Percentiles rank a stretch among this genome's conserved stretches.
Evolutionary conservation across 2,888 invertebrate genomes (phyloP).

Genomic region (Phalangium opilio): DNA sequence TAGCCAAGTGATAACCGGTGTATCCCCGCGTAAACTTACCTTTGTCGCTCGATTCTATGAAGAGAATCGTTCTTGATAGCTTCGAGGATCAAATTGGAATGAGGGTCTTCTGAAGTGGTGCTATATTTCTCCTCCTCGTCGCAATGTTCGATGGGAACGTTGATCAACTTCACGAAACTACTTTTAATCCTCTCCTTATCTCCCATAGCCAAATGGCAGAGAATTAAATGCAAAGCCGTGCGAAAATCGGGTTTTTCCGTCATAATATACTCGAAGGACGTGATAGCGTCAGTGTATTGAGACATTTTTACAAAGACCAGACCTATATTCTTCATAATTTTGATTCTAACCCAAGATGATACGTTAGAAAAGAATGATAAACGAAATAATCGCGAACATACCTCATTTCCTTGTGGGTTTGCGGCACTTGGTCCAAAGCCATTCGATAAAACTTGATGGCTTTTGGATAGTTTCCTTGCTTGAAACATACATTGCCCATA

Average conservation of each 20-base stretch:
- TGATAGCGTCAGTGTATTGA: constrained; percentile 88
- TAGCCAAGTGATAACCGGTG: too few species aligned
- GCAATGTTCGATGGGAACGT: constrained; percentile 57
- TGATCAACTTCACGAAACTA: constrained; percentile 74
- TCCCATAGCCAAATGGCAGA: constrained; percentile 74
- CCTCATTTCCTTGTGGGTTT: constrained; percentile 81
- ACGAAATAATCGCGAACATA: constrained; percentile 25
- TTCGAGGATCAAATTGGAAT: constrained; percentile 46
- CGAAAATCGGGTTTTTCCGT: constrained; percentile 79
- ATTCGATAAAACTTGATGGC: constrained; percentile 95
- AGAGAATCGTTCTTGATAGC: constrained; percentile 61
- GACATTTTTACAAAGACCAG: constrained; percentile 88
- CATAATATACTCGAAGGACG: constrained; percentile 96
- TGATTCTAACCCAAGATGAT: constrained; percentile 45
- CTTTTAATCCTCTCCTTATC: constrained; percentile 86
- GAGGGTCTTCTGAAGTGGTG: constrained; percentile 38
- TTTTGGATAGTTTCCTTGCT: constrained; percentile 76
- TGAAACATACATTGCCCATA: constrained; percentile 95
- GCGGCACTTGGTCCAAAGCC: constrained; percentile 89
- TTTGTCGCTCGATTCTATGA: constrained; percentile 51
- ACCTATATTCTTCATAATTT: constrained; percentile 96
- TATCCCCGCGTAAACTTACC: too few species aligned
- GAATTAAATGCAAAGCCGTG: constrained; percentile 67
- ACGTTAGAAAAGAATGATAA: background rate
- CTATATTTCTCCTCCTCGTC: constrained; percentile 62